Evolutionary conservation across 2,888 invertebrate genomes (phyloP), one percentile per base, ranked within the genome.

Genomic region (Palloptera scutellata): DNA sequence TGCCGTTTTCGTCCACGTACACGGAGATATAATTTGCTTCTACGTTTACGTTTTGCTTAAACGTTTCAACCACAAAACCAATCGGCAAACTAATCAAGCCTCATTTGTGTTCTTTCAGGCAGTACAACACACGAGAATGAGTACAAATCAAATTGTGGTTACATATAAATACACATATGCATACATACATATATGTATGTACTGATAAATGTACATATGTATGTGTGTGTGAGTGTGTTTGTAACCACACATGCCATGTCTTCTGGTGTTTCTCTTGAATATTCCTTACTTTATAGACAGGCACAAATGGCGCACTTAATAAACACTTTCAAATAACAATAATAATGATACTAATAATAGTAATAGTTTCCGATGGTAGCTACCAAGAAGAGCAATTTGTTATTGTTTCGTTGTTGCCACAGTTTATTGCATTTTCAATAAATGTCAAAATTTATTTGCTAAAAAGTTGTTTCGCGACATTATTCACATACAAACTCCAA

Each of bases 141-240:
- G 30, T 64, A 64, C 64, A 64, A 64, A 64, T 64, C 64, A 58
- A 64, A 64, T 64, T 64, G 64, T 64, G 64, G 64, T 58, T 52
- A 59, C 15, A 17, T 48, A n/a, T n/a, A n/a, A n/a, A n/a, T n/a
- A n/a, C n/a, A n/a, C n/a, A n/a, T n/a, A n/a, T 30, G 3, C 6
- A 2, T 30, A 30, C 6, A 30, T 30, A 6, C 6, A 4, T 30
- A 4, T 30, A 30, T 30, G 30, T 30, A 30, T 30, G 6, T 30
- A n/a, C n/a, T n/a, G n/a, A n/a, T 30, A 6, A 4, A 30, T 30
- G 30, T 30, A 6, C 6, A 30, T 30, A 6, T 30, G 30, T 30
- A 30, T 30, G 30, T 30, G 30, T 11, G 52, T 59, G 10, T 52
- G 42, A 51, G 51, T 64, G 53, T 20, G 43, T 43, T 58, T 40